These are phyloP conservation scores for Mastacembelus armatus DNA, from an alignment of 2,797 vertebrate genomes.

Conservation along the genomic window DNA sequence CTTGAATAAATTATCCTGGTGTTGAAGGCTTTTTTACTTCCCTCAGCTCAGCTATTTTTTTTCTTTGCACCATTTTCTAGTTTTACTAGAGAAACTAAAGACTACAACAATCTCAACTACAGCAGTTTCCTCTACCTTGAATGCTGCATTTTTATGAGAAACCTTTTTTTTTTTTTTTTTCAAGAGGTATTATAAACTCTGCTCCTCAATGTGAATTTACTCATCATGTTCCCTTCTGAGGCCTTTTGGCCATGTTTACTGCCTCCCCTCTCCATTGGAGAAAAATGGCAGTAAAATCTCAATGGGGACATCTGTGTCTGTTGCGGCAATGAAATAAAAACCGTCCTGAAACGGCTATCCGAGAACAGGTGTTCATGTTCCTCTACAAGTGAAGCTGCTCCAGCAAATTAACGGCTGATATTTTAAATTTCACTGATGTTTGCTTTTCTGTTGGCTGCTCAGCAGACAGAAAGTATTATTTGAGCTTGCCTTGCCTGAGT, in stretches of 20 bases:
- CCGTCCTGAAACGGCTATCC: conserved; percentile 54
- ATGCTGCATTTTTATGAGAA: conserved; percentile 57
- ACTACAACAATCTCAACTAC: conserved; percentile 11
- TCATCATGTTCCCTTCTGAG: conserved; percentile 56
- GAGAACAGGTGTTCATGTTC: conserved; percentile 78
- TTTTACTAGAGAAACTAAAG: conserved; percentile 48
- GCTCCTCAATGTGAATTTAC: conserved; percentile 63
- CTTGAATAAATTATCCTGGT: conserved; percentile 51
- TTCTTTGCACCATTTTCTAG: conserved; percentile 8
- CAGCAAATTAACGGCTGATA: conserved; percentile 78
- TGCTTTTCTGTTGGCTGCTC: conserved; percentile 66
- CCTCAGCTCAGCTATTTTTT: conserved; percentile 27
- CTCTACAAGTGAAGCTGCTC: conserved; percentile 68
- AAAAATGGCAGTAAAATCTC: conserved; percentile 79
- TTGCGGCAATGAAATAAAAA: conserved; percentile 72
- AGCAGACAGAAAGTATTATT: conserved; percentile 66
- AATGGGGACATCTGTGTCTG: conserved; percentile 81
- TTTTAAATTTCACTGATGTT: conserved; percentile 76
- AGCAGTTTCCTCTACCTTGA: conserved; percentile 24
- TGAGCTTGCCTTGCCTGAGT: conserved; percentile 50
- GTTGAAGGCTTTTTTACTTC: conserved; percentile 40
- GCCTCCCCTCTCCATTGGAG: conserved; percentile 60
- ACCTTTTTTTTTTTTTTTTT: conserved; percentile 36
- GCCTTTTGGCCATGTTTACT: conserved; percentile 71
- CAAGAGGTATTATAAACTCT: conserved; percentile 73